These are phyloP conservation scores for Mesoligia furuncula DNA, from an alignment of 2,888 invertebrate genomes.

Conservation along the genomic window DNA sequence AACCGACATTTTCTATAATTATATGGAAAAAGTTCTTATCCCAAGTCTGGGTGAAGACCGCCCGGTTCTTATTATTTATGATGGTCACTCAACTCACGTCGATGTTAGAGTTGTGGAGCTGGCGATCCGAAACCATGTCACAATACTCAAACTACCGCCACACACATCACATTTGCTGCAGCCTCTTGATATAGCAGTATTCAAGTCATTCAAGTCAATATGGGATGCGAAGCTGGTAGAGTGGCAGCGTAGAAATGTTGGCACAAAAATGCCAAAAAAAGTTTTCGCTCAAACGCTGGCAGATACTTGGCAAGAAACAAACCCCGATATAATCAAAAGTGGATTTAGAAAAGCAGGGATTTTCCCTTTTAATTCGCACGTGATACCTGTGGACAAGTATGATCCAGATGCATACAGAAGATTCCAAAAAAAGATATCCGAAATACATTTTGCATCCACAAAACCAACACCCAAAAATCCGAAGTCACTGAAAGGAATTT, in stretches of 20 bases:
- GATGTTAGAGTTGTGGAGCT: constrained; percentile 13
- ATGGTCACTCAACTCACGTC: constrained; percentile 20
- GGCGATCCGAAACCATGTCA: constrained; percentile 17
- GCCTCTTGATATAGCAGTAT: constrained; percentile 16
- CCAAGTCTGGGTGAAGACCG: constrained; percentile 62
- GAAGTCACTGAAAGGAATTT: no score
- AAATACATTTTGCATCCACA: no score
- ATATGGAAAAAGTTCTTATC: constrained; percentile 68
- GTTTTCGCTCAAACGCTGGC: neutral
- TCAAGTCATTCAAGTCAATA: constrained; percentile 12
- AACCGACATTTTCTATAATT: constrained; percentile 69
- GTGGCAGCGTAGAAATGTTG: constrained; percentile 16
- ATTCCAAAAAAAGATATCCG: neutral
- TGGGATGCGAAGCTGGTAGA: constrained; percentile 14
- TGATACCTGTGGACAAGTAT: constrained; percentile 8
- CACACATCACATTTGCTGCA: constrained; percentile 29
- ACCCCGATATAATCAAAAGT: constrained; percentile 16
- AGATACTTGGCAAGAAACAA: constrained; percentile 17
- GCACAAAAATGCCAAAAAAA: constrained; percentile 9
- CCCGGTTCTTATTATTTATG: constrained; percentile 46
- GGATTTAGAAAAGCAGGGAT: constrained; percentile 13
- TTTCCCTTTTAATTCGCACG: constrained; percentile 4
- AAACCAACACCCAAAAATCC: no score
- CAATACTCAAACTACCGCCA: constrained; percentile 25
- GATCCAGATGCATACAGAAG: constrained; percentile 12